Evolutionary conservation across 2,113 vertebrate species (phyloP).

Genomic region (Theropithecus gelada): DNA sequence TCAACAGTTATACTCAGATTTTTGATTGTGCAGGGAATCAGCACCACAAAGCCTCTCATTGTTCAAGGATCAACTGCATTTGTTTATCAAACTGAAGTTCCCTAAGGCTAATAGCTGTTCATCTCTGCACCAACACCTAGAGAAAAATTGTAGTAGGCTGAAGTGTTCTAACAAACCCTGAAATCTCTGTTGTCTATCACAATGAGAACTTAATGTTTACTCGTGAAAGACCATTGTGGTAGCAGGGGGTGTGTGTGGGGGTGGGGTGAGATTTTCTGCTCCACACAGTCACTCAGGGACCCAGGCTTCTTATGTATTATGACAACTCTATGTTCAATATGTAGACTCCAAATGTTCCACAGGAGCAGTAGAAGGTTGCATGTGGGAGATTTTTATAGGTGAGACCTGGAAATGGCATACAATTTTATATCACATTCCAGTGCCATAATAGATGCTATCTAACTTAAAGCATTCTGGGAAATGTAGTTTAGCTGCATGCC

Average conservation of each 20-base stretch:
- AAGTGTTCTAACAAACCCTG: neutral
- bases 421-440: neutral
- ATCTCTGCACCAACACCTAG: neutral
- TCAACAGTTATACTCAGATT: neutral
- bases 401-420: neutral
- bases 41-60: neutral
- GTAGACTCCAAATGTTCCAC: neutral
- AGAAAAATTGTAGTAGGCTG: neutral
- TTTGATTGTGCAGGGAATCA: neutral
- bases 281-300: neutral
- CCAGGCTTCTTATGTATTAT: neutral
- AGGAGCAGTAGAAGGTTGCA: neutral
- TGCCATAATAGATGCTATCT: neutral
- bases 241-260: fast-evolving
- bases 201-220: neutral
- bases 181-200: neutral
- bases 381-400: neutral
- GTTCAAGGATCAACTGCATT: neutral
- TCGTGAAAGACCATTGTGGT: neutral
- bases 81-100: neutral
- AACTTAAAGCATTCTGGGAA: neutral
- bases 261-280: neutral
- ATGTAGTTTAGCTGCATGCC: neutral
- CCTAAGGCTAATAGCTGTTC: neutral
- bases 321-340: neutral